Percentiles rank a stretch among this genome's conserved stretches.
These are phyloP conservation scores for Gibbula magus DNA, from an alignment of 2,888 invertebrate genomes.

Conservation along the genomic window DNA sequence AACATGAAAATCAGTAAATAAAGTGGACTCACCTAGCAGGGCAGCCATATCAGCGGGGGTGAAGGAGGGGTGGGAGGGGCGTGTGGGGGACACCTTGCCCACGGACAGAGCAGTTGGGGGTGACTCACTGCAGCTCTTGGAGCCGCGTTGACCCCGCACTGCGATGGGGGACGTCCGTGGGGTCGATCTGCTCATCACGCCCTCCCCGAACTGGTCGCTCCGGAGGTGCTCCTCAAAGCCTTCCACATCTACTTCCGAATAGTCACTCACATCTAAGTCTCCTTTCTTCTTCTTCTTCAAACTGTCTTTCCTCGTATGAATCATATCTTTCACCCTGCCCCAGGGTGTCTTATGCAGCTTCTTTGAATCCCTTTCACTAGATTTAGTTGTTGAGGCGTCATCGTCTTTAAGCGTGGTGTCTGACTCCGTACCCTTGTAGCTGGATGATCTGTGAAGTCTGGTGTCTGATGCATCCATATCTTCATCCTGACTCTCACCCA, in stretches of 20 bases:
- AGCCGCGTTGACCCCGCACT: conserved; percentile 46
- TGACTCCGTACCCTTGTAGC: conserved; percentile 59
- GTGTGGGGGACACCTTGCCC: conserved; percentile 33
- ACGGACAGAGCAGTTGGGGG: conserved; percentile 37
- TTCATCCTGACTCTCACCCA: conserved; percentile 52
- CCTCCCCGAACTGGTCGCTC: conserved; percentile 53
- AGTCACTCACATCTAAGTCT: conserved; percentile 54
- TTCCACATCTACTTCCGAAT: conserved; percentile 63
- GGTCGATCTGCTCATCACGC: conserved; percentile 60
- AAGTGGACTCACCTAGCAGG: conserved; percentile 62
- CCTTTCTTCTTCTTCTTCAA: conserved; percentile 77
- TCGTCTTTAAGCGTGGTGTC: conserved; percentile 27
- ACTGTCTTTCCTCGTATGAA: conserved; percentile 83
- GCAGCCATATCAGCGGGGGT: conserved; percentile 59
- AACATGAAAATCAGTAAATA: too few relatives aligned
- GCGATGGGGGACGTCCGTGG: conserved; percentile 65
- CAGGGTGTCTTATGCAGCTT: conserved; percentile 81
- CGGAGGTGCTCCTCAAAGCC: conserved; percentile 50
- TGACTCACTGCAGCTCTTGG: conserved; percentile 51
- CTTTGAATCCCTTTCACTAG: conserved; percentile 41
- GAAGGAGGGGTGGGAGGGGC: conserved; percentile 42
- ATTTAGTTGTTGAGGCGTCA: conserved; percentile 26
- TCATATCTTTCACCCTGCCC: conserved; percentile 86
- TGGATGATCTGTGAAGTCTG: conserved; percentile 57
- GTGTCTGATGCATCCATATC: conserved; percentile 38